A percentile compares a stretch with the other conserved stretches of the same genome.
Evolutionary conservation across 2,797 vertebrate species (phyloP).

Genomic region (Acanthurus leucopareius): DNA sequence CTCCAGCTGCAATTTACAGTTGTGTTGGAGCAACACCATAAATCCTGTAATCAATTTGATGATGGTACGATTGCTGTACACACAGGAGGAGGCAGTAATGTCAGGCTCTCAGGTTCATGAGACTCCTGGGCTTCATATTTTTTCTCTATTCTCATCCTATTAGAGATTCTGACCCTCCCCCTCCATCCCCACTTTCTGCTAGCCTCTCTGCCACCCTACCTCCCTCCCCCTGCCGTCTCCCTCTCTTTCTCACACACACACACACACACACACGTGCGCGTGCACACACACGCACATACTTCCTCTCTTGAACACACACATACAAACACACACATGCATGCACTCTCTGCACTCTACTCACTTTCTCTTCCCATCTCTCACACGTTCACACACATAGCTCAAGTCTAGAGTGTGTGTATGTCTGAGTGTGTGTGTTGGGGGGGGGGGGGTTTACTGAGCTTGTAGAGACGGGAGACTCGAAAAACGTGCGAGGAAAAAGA

Average conservation of each 20-base stretch:
- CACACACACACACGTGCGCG: slow-evolving; percentile 1
- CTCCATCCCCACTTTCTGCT: slow-evolving; percentile 80
- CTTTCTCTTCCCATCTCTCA: slow-evolving; percentile 65
- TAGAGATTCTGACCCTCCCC: slow-evolving; percentile 87
- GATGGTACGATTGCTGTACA: slow-evolving; percentile 80
- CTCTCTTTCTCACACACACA: slow-evolving; percentile 42
- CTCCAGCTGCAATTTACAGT: slow-evolving; percentile 65
- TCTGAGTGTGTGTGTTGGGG: slow-evolving; percentile 25
- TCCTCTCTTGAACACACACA: slow-evolving; percentile 25
- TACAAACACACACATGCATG: slow-evolving; percentile 54
- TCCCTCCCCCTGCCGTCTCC: slow-evolving; percentile 55
- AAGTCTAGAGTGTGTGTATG: slow-evolving; percentile 70
- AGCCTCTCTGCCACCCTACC: slow-evolving; percentile 66
- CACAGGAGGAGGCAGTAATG: slow-evolving; percentile 76
- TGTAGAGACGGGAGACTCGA: slow-evolving; percentile 77
- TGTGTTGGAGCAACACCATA: slow-evolving; percentile 64
- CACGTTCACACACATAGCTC: slow-evolving; percentile 73
- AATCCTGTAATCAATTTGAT: slow-evolving; percentile 78
- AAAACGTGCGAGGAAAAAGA: slow-evolving; percentile 74
- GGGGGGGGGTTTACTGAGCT: slow-evolving; percentile 64
- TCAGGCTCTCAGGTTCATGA: slow-evolving; percentile 80
- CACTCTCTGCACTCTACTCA: slow-evolving; percentile 78
- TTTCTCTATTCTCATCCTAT: slow-evolving; percentile 84
- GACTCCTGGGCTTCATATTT: slow-evolving; percentile 82
- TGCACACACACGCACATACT: not conserved